Base-by-base conservation (phyloP, 2,888 invertebrate species). In the Altica lythri region DNA sequence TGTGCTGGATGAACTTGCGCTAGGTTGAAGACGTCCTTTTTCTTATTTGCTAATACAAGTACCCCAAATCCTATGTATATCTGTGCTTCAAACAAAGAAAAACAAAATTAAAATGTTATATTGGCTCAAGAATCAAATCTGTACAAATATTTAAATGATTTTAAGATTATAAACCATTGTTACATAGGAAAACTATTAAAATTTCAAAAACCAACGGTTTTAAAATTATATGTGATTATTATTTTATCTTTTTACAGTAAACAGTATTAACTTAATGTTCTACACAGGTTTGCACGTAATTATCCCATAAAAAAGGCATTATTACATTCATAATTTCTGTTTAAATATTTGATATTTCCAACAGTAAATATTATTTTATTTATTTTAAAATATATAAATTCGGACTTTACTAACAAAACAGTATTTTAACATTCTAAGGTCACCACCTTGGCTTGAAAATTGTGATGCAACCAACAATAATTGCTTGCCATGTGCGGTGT, bases 1-100 rank as follows among this genome's bases (percentile, higher is more conserved):
- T 81, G 83, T 85, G 77, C 71, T 74, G 64, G 42, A 53, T 53
- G 51, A 30, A 48, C 51, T 49, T 53, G 51, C 55, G 53, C 57
- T 50, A 53, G 47, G 55, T 53, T 51, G 47, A 51, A 51, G 35
- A 44, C 13, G 34, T 25, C 43, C 44, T 44, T 51, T 47, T 51
- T 44, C 43, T 42, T 40, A 14, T 22, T 43, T 27, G 35, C 34
- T 27, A 25, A 35, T 25, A 17, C 40, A 35, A 43, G 35, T 53
- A 29, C 6, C 10, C 55, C 32, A 47, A 22, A 27, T 45, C 27
- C 27, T 52, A 10, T 32, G 32, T 34, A 25, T 40, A 40, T 40
- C 46, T 52, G 40, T 52, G 35, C 53, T 55, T 16, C 17, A 49
- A 48, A 10, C 29, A 49, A 40, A 14, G 19, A 6, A 19, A 14